phyloP scores from a whole-genome alignment of 2,888 invertebrate species.

The Thysanoteuthis rhombus region DNA sequence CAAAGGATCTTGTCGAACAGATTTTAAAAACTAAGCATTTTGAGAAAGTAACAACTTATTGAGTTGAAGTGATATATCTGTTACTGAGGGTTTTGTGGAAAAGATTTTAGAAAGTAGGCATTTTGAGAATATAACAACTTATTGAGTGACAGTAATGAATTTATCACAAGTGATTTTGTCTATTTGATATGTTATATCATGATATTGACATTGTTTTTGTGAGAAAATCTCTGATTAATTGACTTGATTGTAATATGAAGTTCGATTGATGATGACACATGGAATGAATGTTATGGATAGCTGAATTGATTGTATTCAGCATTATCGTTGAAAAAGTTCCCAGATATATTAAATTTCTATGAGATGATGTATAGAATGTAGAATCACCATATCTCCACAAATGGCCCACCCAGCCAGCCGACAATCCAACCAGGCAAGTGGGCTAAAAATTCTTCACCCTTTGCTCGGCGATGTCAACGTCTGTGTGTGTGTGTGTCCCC shows the following conservation, averaged over 20 bases:
- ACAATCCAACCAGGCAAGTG: too few species aligned
- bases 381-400: too few species aligned
- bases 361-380: too few species aligned
- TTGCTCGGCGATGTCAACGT: too few species aligned
- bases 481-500: too few species aligned
- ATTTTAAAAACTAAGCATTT: neutral
- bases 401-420: too few species aligned
- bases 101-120: neutral
- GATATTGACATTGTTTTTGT: neutral
- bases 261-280: neutral
- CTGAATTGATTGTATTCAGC: neutral
- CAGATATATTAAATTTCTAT: too few species aligned
- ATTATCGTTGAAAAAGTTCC: neutral
- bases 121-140: neutral
- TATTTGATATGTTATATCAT: too few species aligned
- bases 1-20: neutral
- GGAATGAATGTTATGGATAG: neutral
- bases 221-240: too few species aligned
- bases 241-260: too few species aligned
- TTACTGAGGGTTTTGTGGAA: neutral
- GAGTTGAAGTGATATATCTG: neutral
- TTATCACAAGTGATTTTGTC: too few species aligned
- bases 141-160: neutral
- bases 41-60: neutral
- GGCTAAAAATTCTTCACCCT: too few species aligned